phyloP scores from a whole-genome alignment of 2,113 vertebrate genomes.

The Anguilla japonica region DNA sequence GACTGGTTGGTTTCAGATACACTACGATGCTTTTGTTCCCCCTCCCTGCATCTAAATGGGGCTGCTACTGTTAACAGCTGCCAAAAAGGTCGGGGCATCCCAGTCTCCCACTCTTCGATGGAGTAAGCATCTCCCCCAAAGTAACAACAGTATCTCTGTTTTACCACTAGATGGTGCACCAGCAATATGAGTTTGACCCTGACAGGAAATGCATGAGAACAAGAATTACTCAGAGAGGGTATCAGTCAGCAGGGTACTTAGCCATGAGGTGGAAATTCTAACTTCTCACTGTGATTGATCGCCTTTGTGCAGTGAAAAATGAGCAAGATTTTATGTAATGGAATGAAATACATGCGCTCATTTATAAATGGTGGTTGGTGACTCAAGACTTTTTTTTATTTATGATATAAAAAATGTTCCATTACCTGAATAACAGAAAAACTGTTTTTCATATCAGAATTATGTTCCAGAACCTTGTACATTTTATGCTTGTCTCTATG shows the following conservation, averaged over 20 bases:
- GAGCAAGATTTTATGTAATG: background rate
- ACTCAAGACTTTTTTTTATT: too few relatives aligned
- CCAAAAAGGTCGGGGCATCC: background rate
- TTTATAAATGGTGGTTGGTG: background rate
- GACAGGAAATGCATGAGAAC: too few relatives aligned
- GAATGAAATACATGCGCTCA: too few relatives aligned
- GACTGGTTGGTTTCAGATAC: conserved; percentile 29
- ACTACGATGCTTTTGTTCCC: background rate
- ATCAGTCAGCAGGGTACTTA: background rate
- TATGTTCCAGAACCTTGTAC: background rate
- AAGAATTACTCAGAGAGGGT: too few relatives aligned
- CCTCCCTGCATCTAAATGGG: background rate
- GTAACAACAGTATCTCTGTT: background rate
- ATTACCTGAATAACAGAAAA: background rate
- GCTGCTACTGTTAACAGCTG: background rate
- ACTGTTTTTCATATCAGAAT: background rate
- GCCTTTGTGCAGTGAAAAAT: background rate
- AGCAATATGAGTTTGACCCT: background rate
- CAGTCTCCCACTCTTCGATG: background rate
- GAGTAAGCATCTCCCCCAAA: background rate
- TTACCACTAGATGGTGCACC: background rate
- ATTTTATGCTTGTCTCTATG: background rate
- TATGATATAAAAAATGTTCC: too few relatives aligned
- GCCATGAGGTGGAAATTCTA: background rate
- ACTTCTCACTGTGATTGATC: too few relatives aligned